Conservation (phyloP, 2,888 invertebrate genomes). For the Metallyticus violacea region DNA sequence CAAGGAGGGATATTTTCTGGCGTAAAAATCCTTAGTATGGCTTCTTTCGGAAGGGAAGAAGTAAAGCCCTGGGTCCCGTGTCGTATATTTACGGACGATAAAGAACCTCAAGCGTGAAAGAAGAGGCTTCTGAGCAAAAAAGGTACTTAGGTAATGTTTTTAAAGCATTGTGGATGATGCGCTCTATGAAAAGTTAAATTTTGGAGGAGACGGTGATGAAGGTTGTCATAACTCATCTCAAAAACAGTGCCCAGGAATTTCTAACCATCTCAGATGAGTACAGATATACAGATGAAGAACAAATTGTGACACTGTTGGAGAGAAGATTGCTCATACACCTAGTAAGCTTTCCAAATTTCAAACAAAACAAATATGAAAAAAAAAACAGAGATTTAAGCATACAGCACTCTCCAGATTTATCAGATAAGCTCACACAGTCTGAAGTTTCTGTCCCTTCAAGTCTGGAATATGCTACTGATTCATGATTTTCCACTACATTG, state of each 20-base stretch:
- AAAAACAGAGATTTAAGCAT: neutral
- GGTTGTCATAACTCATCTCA: neutral
- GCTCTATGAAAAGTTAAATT: neutral
- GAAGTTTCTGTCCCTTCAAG: slow-evolving; percentile 56
- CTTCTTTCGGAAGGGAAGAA: no score
- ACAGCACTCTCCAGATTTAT: neutral
- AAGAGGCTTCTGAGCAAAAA: no score
- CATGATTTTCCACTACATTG: no score
- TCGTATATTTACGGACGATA: no score
- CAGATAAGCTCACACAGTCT: neutral
- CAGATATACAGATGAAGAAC: slow-evolving; percentile 68
- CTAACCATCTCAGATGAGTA: slow-evolving; percentile 59
- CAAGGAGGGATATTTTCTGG: no score
- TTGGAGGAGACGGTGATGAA: neutral
- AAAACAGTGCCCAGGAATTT: neutral
- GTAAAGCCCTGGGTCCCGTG: no score
- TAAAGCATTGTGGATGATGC: no score
- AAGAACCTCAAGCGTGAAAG: no score
- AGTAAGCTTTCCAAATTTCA: neutral
- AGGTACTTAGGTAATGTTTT: no score
- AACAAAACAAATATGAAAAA: neutral
- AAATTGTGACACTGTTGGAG: slow-evolving; percentile 68
- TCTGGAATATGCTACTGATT: slow-evolving; percentile 62
- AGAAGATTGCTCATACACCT: slow-evolving; percentile 52
- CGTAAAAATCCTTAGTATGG: no score